A percentile compares a stretch with the other conserved stretches of the same genome.
These are phyloP conservation scores for Aleiodes testaceus DNA, from an alignment of 2,888 invertebrate genomes.

Conservation along the genomic window DNA sequence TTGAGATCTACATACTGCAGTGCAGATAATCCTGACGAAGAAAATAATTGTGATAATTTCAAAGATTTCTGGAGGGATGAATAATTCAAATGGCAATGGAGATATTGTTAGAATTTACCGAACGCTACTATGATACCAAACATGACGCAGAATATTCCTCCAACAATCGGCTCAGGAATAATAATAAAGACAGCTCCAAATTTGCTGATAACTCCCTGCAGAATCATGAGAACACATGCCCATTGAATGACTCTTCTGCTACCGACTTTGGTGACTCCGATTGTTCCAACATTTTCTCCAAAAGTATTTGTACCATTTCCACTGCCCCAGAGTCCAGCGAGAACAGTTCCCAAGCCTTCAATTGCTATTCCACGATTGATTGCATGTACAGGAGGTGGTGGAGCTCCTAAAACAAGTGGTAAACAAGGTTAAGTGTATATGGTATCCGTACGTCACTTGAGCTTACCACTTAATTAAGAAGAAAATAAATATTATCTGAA, in stretches of 20 bases:
- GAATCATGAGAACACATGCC: conserved; percentile 83
- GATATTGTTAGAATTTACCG: conserved; percentile 72
- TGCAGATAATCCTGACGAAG: conserved; percentile 79
- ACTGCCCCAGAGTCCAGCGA: conserved; percentile 89
- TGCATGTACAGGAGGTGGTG: conserved; percentile 88
- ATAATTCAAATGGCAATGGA: neutral
- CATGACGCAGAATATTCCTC: conserved; percentile 87
- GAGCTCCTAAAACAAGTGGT: conserved; percentile 76
- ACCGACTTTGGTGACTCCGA: conserved; percentile 81
- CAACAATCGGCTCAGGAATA: conserved; percentile 86
- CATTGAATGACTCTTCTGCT: conserved; percentile 87
- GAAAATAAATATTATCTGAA: too few species aligned
- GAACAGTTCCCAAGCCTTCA: conserved; percentile 88
- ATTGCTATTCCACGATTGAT: conserved; percentile 90
- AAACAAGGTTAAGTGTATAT: too few species aligned
- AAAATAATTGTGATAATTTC: neutral
- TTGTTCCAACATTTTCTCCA: conserved; percentile 92
- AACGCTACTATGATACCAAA: conserved; percentile 89
- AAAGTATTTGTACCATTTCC: conserved; percentile 93
- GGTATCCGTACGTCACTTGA: too few species aligned
- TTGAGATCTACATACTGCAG: conserved; percentile 88
- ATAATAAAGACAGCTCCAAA: conserved; percentile 86
- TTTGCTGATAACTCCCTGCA: conserved; percentile 84
- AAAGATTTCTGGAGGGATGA: neutral
- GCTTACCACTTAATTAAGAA: too few species aligned